These are phyloP conservation scores for Neogobius melanostomus DNA, from an alignment of 2,113 vertebrate genomes.

Conservation along the genomic window DNA sequence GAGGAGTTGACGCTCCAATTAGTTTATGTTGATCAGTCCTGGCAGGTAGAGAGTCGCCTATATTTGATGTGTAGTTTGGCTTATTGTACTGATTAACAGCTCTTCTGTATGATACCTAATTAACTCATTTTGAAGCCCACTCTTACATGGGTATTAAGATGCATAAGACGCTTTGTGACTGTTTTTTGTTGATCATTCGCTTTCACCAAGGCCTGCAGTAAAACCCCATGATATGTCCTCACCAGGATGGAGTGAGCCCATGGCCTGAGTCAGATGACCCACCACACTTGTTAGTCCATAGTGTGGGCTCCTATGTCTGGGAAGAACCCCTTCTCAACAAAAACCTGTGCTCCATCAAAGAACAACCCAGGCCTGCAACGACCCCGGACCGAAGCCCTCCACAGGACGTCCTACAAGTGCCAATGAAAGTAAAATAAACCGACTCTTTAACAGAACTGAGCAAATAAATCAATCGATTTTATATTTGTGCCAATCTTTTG, in stretches of 20 bases:
- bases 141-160: too few relatives aligned
- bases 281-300: conserved; percentile 26
- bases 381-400: conserved; percentile 23
- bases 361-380: conserved; percentile 22
- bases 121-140: too few relatives aligned
- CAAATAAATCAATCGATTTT: not conserved
- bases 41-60: not conserved
- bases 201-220: not conserved
- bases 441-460: not conserved
- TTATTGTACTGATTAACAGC: too few relatives aligned
- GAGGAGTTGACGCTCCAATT: conserved; percentile 57
- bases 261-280: conserved; percentile 53
- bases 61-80: not conserved
- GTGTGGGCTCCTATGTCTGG: conserved; percentile 26
- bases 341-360: conserved; percentile 30
- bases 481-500: not conserved
- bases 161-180: too few relatives aligned
- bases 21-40: conserved; percentile 3
- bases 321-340: conserved; percentile 36
- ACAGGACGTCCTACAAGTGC: conserved; percentile 64
- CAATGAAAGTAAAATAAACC: conserved; percentile 69
- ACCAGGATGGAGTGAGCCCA: conserved; percentile 66
- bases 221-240: conserved; percentile 21
- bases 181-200: not conserved
- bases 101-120: too few relatives aligned